Percentiles rank a stretch among this genome's conserved stretches.
phyloP scores from a whole-genome alignment of 2,113 vertebrate species.

The Stercorarius parasiticus region DNA sequence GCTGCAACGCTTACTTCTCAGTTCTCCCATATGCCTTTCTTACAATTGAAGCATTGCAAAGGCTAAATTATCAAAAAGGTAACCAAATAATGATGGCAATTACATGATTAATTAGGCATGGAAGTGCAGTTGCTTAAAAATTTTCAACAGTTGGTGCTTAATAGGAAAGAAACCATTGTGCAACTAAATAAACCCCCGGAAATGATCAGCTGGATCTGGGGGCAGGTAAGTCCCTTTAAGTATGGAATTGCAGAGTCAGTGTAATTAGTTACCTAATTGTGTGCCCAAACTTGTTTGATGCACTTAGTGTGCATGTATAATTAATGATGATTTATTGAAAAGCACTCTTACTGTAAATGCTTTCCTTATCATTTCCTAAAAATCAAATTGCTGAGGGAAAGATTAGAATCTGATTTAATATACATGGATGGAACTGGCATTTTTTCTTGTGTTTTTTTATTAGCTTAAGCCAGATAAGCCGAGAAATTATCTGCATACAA shows the following conservation, averaged over 20 bases:
- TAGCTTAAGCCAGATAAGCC: not conserved
- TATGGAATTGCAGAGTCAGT: conserved; percentile 33
- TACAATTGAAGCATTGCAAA: not conserved
- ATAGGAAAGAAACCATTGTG: not conserved
- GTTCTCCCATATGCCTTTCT: not conserved
- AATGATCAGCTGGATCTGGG: not conserved
- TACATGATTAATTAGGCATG: conserved; percentile 66
- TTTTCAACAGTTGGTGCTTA: conserved; percentile 54
- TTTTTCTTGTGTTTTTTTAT: not conserved
- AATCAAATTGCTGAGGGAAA: conserved; percentile 26
- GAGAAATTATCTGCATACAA: not conserved
- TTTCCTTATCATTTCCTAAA: conserved; percentile 42
- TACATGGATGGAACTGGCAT: not conserved
- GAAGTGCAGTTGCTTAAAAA: conserved; percentile 46
- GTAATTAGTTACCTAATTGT: conserved; percentile 64
- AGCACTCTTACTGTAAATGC: not conserved
- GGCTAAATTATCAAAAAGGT: conserved; percentile 53
- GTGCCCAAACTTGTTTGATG: conserved; percentile 34
- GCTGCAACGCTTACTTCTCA: not conserved
- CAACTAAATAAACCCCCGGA: not conserved
- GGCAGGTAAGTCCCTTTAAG: conserved; percentile 11
- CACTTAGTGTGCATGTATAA: conserved; percentile 19
- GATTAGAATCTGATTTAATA: not conserved
- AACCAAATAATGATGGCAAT: conserved; percentile 58
- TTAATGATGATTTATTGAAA: conserved; percentile 68